phyloP scores from a whole-genome alignment of 2,888 invertebrate genomes.

The Drosophila multiciliata region DNA sequence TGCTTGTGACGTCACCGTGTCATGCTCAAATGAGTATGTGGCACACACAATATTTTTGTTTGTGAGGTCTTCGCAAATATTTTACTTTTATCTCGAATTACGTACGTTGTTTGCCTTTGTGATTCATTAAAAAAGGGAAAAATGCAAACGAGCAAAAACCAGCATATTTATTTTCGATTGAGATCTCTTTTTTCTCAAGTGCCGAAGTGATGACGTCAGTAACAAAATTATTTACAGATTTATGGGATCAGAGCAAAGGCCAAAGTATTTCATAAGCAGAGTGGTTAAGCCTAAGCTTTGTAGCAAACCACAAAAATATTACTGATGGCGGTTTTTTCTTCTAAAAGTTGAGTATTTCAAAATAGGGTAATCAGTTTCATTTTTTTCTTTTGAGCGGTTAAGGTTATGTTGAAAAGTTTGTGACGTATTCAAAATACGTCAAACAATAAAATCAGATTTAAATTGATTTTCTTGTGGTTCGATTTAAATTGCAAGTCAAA shows the following conservation, averaged over 20 bases:
- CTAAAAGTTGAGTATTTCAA: background rate
- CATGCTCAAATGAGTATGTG: slow-evolving; percentile 24
- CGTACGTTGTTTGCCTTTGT: slow-evolving; percentile 48
- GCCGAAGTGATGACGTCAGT: slow-evolving; percentile 18
- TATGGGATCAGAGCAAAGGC: background rate
- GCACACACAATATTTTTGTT: slow-evolving; percentile 14
- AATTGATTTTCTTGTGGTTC: too few species aligned
- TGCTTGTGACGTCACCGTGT: slow-evolving; percentile 3
- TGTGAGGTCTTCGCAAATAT: slow-evolving; percentile 37
- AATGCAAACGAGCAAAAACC: slow-evolving; percentile 31
- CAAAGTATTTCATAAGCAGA: background rate
- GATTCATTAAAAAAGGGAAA: slow-evolving; percentile 64
- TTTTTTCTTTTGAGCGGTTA: background rate
- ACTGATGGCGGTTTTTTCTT: background rate
- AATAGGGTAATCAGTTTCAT: background rate
- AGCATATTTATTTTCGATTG: slow-evolving; percentile 8
- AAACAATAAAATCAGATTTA: too few species aligned
- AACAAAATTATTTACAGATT: background rate
- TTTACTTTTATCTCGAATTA: slow-evolving; percentile 50
- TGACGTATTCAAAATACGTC: background rate
- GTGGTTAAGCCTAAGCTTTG: background rate
- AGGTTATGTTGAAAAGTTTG: background rate
- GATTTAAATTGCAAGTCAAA: too few species aligned
- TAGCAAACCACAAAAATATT: background rate
- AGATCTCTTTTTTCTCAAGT: background rate